Evolutionary conservation across 2,797 vertebrate genomes (phyloP), one percentile per base, ranked within the genome.

Genomic region (Tinamus major): DNA sequence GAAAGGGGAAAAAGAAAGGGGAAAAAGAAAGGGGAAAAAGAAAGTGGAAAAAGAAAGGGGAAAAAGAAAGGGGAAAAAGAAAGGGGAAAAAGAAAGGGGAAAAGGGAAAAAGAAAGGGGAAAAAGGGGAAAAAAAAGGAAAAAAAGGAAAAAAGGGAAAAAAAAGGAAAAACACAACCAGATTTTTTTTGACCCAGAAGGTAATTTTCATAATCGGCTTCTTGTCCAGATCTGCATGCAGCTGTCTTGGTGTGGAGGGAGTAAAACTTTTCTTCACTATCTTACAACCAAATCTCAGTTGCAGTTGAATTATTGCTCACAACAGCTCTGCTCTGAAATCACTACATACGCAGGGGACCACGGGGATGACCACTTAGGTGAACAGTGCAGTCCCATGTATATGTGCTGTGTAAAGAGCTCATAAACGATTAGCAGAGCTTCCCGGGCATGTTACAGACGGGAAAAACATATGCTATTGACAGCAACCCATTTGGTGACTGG

Each of bases 401-500:
- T 63, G 71, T 13, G 42, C 87, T 83, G 81, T 23, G 65, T 16
- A 46, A 46, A 27, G 75, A 35, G 71, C 4, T 93, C 69, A 76
- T 56, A 83, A 87, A 93, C 63, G 64, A 44, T 79, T 75, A 90
- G 35, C 9, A 55, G 78, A 71, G 29, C 77, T 89, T 72, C 89
- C 55, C 33, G 49, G 92, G 69, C 61, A 75, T 0, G 0, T 59
- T 85, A 80, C 49, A 85, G 69, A 49, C 61, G 64, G 84, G 90
- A 85, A 92, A 92, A 93, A 84, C 59, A 72, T 4, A 78, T 1
- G 0, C 59, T 76, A 31, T 19, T 0, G 0, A 46, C 51, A 65
- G 55, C 68, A 92, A 42, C 61, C 58, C 83, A 78, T 58, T 58
- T 64, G n/a, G 31, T 46, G 84, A 89, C 87, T 92, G 59, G 87